Conservation (phyloP, 2,888 invertebrate genomes). For the Nomada fabriciana region DNA sequence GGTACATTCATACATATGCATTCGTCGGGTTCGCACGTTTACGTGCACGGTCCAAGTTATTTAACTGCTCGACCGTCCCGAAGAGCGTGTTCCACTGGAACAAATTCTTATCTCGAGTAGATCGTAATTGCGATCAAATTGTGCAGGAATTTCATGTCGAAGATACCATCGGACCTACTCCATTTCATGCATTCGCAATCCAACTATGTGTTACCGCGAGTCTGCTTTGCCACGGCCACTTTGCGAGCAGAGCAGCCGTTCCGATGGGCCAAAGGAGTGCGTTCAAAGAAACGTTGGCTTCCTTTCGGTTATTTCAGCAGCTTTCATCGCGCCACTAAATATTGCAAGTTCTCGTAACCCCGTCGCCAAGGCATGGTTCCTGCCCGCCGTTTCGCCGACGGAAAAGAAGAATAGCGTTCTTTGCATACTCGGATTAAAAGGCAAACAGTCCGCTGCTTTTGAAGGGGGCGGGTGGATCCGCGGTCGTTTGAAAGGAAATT, state of each 20-base stretch:
- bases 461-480: slow-evolving; percentile 69
- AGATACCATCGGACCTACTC: slow-evolving; percentile 2
- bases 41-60: neutral
- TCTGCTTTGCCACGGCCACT: neutral
- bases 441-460: slow-evolving; percentile 78
- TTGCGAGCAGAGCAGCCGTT: slow-evolving; percentile 3
- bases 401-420: slow-evolving; percentile 81
- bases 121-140: slow-evolving; percentile 15
- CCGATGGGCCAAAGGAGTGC: neutral
- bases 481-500: slow-evolving; percentile 83
- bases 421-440: slow-evolving; percentile 83
- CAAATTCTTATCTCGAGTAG: neutral
- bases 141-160: neutral
- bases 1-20: too few species aligned
- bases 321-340: slow-evolving; percentile 52
- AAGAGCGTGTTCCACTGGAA: neutral
- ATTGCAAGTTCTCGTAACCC: slow-evolving; percentile 50
- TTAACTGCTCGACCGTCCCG: neutral
- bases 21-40: neutral
- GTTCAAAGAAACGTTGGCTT: neutral
- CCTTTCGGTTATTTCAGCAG: slow-evolving; percentile 26
- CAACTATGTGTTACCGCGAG: slow-evolving; percentile 19
- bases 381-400: slow-evolving; percentile 26
- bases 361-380: neutral
- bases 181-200: slow-evolving; percentile 20